Evolutionary conservation across 2,113 vertebrate species (phyloP), one percentile per base, ranked within the genome.

Genomic region (Corythaeola cristata): DNA sequence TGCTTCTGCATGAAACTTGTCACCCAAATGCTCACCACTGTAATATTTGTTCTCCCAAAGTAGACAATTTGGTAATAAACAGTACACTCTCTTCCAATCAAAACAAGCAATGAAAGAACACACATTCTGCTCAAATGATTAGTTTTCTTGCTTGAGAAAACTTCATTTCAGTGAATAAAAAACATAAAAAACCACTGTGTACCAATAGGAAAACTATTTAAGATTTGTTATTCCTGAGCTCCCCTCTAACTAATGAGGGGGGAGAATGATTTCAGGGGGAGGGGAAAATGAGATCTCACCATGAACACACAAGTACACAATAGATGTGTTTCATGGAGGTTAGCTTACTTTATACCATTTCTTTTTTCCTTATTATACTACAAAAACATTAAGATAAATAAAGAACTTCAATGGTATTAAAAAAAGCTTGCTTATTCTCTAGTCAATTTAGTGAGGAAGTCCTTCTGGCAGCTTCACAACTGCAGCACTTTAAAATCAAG

Each of bases 21-120:
- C 18, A 77, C 10, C 49, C 23, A 26, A 6, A 8, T 4, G 44
- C 23, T 90, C 44, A 73, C 68, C 16, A 66, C 35, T 30, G 22
- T n/a, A 67, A 39, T 35, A 85, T 20, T 68, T 19, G 1, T 24
- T 88, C 77, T 91, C 68, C 58, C 58, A 64, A 67, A 24, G 85
- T 21, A 86, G 72, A 81, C 10, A 88, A 77, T 39, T 83, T 64
- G 82, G 78, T 81, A 96, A 72, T 30, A 79, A 88, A n/a, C 35
- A 41, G 69, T 44, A 39, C 9, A 39, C 28, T 33, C n/a, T 23
- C 53, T 50, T 62, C 39, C 60, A 81, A 30, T 15, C 89, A 88
- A 80, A 41, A 67, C 33, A 94, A 8, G 2, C 14, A 85, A 62
- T 16, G 12, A 75, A 24, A 35, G 33, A 85, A 85, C 19, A 64